Base-by-base conservation (phyloP, 1,140 invertebrate species). In the Drosophila busckii region DNA sequence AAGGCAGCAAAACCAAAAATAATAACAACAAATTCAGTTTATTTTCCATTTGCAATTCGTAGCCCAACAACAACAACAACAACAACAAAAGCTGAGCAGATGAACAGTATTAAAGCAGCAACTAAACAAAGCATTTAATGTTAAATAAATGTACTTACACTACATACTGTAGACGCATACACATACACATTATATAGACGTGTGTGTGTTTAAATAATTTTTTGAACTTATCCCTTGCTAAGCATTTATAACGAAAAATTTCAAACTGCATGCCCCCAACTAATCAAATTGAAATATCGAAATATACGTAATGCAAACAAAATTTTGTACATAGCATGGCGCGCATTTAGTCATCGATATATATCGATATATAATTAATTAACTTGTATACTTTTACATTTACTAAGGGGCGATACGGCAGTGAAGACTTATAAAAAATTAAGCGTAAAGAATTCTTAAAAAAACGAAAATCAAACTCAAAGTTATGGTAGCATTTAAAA, bases 401-500 rank as follows among this genome's bases (percentile, higher is more conserved):
- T 49, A 62, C 53, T 55, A 42, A 62, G 28, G n/a, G n/a, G n/a
- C 23, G 17, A 55, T 49, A 62, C 52, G 53, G 53, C 59, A 58
- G 44, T 58, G 67, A 82, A 82, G 75, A 82, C 75, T 82, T 82
- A 75, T 82, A 66, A 52, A 37, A n/a, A 37, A 35, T 20, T 82
- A 82, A 82, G 71, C 46, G 20, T 41, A 5, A 41, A 45, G 45
- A 32, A 44, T 4, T 8, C 32, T 19, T 34, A 22, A 4, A 25
- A 48, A 34, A 25, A n/a, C 9, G 13, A 38, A 61, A 66, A 56
- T 50, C 42, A 80, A 71, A 80, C 73, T 80, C 59, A 80, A 80
- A 80, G 73, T 80, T 80, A 68, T 80, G n/a, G 73, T 80, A 80
- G 73, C 68, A 50, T 71, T 55, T 49, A 76, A 55, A 62, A 40